Conservation (phyloP, 2,888 invertebrate species). For the Orthonevra nobilis region DNA sequence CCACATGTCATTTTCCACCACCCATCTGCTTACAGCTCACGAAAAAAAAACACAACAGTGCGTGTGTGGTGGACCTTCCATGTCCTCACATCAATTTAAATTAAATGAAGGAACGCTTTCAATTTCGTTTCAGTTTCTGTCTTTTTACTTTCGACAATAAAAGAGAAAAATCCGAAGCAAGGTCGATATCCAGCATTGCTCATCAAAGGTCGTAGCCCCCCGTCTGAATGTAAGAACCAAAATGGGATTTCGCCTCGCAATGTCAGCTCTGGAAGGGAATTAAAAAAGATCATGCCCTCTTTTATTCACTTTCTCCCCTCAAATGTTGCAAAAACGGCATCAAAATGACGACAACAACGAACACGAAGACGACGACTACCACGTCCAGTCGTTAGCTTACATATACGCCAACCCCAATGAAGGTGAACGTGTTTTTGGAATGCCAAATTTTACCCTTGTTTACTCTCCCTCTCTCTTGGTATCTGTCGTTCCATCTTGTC, state of each 20-base stretch:
- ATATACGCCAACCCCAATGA: constrained; percentile 40
- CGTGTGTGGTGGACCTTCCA: constrained; percentile 6
- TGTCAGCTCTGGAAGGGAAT: background rate
- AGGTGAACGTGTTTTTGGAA: constrained; percentile 65
- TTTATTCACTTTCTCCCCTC: constrained; percentile 45
- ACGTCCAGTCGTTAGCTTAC: constrained; percentile 29
- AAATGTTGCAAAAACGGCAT: constrained; percentile 30
- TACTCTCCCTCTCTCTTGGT: background rate
- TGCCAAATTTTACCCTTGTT: constrained; percentile 54
- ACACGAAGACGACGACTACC: background rate
- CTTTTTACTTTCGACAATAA: constrained; percentile 3
- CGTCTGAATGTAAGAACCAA: too few relatives aligned
- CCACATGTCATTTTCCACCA: too few relatives aligned
- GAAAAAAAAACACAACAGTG: too few relatives aligned
- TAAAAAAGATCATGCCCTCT: background rate
- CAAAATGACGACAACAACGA: constrained; percentile 6
- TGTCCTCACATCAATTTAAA: constrained; percentile 30
- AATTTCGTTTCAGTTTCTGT: constrained; percentile 2
- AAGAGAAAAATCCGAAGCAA: constrained; percentile 19
- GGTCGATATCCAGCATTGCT: constrained; percentile 46
- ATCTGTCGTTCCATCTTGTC: background rate
- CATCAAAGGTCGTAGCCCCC: constrained; percentile 37
- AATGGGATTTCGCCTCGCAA: constrained; percentile 14
- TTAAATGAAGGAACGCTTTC: constrained; percentile 20
- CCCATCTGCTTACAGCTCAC: too few relatives aligned